These are phyloP conservation scores for Apogon hyalosoma DNA, from an alignment of 2,797 vertebrate species.

Conservation along the genomic window DNA sequence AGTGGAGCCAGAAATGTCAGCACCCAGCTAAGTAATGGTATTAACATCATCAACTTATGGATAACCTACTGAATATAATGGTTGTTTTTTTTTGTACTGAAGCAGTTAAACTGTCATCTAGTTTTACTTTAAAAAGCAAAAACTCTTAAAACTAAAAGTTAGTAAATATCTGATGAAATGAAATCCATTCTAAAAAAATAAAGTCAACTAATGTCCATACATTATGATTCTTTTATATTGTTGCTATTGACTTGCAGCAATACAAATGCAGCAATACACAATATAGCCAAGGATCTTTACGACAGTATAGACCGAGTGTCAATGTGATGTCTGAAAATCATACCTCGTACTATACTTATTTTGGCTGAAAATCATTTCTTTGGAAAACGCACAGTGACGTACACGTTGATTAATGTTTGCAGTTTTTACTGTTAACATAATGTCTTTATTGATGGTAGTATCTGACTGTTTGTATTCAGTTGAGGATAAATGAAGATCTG, in stretches of 20 bases:
- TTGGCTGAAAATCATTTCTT: conserved; percentile 69
- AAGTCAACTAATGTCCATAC: background rate
- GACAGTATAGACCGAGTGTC: conserved; percentile 37
- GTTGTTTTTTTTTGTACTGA: background rate
- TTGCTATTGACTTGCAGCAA: background rate
- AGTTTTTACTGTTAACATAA: conserved; percentile 70
- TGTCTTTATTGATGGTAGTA: conserved; percentile 74
- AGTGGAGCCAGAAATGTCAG: no score
- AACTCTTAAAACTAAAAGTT: conserved; percentile 11
- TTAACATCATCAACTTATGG: conserved; percentile 5
- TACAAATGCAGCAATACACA: background rate
- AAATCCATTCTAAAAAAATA: conserved; percentile 1
- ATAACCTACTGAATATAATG: conserved; percentile 5
- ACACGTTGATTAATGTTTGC: conserved; percentile 64
- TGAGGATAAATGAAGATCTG: conserved; percentile 52
- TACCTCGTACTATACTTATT: conserved; percentile 34
- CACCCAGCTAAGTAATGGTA: background rate
- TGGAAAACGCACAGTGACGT: conserved; percentile 62
- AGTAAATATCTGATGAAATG: background rate
- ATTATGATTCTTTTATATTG: no score
- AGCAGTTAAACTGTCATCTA: background rate
- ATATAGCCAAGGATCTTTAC: conserved; percentile 2
- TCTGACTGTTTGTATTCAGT: conserved; percentile 59
- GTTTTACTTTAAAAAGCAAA: background rate
- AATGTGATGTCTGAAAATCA: conserved; percentile 45